These are phyloP conservation scores for Agrypnus murinus DNA, from an alignment of 2,888 invertebrate genomes.

Conservation along the genomic window DNA sequence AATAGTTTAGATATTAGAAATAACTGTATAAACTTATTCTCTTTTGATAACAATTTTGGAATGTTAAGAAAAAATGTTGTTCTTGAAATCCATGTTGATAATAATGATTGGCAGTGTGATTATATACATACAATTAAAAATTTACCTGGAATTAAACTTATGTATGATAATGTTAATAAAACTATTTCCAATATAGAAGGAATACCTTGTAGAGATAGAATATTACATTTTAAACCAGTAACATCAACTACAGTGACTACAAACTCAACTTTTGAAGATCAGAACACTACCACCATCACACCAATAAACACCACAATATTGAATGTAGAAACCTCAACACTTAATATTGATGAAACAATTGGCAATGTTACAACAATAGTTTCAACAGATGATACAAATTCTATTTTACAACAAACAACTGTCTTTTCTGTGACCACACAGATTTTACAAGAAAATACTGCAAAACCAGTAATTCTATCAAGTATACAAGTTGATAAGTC, in stretches of 20 bases:
- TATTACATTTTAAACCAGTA: neutral
- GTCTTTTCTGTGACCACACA: too few species aligned
- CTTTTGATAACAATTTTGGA: neutral
- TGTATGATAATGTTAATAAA: neutral
- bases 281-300: neutral
- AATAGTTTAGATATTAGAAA: constrained; percentile 14
- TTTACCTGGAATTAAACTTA: constrained; percentile 8
- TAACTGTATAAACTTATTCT: neutral
- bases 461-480: too few species aligned
- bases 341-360: neutral
- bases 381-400: too few species aligned
- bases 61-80: neutral
- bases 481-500: too few species aligned
- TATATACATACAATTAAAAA: constrained; percentile 27
- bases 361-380: too few species aligned
- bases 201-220: neutral
- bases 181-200: constrained; percentile 13
- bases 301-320: neutral
- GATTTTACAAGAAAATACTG: too few species aligned
- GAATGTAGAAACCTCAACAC: neutral
- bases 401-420: too few species aligned
- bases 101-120: constrained; percentile 37
- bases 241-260: constrained; percentile 2
- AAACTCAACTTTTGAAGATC: neutral
- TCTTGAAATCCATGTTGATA: constrained; percentile 26